Conservation (phyloP, 2,888 invertebrate genomes). For the Dynastes maya region DNA sequence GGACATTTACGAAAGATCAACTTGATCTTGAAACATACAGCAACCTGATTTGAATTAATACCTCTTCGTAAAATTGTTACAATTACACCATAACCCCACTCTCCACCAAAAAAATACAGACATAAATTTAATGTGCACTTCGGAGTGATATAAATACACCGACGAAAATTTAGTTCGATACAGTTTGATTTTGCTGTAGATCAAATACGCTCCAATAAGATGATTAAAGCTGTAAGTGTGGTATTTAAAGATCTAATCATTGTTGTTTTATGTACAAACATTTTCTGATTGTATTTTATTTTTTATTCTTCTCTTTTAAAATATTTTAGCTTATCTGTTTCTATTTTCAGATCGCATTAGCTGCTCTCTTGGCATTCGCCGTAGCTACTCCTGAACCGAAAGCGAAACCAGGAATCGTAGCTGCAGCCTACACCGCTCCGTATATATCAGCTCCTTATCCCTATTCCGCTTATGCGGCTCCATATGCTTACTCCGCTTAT, state of each 20-base stretch:
- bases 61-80: neutral
- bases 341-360: slow-evolving; percentile 69
- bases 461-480: slow-evolving; percentile 59
- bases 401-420: slow-evolving; percentile 60
- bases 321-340: too few relatives aligned
- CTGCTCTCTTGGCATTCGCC: slow-evolving; percentile 71
- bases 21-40: slow-evolving; percentile 33
- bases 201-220: slow-evolving; percentile 44
- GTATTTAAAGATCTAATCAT: slow-evolving; percentile 15
- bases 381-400: slow-evolving; percentile 69
- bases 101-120: neutral
- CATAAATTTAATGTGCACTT: neutral
- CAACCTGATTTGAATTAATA: slow-evolving; percentile 32
- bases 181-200: slow-evolving; percentile 30
- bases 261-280: neutral
- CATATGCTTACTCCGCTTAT: slow-evolving; percentile 51
- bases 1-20: slow-evolving; percentile 10
- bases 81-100: slow-evolving; percentile 19
- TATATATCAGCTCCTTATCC: slow-evolving; percentile 53
- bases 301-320: too few relatives aligned
- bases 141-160: slow-evolving; percentile 18
- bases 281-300: too few relatives aligned
- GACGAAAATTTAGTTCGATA: neutral
- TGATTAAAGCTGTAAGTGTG: slow-evolving; percentile 52
- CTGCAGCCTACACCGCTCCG: slow-evolving; percentile 59